Evolutionary conservation across 1,140 invertebrate genomes (phyloP).

Genomic region (Frieseomelitta varia): DNA sequence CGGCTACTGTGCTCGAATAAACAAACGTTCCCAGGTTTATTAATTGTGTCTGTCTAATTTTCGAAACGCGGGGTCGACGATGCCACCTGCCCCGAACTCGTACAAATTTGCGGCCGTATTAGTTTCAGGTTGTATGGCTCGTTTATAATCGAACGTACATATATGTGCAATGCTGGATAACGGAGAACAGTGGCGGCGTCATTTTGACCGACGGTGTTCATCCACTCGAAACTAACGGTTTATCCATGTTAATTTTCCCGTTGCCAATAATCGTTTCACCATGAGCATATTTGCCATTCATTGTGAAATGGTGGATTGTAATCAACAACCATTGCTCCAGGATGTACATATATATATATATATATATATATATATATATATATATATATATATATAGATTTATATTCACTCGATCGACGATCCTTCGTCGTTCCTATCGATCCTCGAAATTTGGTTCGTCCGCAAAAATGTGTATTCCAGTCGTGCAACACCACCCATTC

Average conservation of each 20-base stretch:
- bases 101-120: slow-evolving; percentile 50
- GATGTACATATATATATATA: neutral
- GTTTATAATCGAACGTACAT: slow-evolving; percentile 23
- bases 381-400: no score
- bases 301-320: neutral
- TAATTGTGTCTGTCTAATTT: slow-evolving; percentile 11
- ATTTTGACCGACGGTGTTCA: slow-evolving; percentile 40
- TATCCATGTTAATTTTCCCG: slow-evolving; percentile 33
- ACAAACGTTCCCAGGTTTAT: neutral
- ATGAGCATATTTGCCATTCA: slow-evolving; percentile 7
- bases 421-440: neutral
- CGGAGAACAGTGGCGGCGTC: slow-evolving; percentile 27
- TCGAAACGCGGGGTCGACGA: slow-evolving; percentile 7
- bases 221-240: slow-evolving; percentile 37
- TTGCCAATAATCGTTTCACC: slow-evolving; percentile 25
- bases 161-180: neutral
- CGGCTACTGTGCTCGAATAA: no score
- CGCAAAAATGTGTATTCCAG: neutral
- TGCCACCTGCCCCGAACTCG: slow-evolving; percentile 12
- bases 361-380: neutral
- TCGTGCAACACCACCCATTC: neutral
- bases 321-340: neutral
- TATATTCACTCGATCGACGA: neutral
- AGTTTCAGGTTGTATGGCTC: slow-evolving; percentile 39
- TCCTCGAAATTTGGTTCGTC: neutral